Conservation (phyloP, 2,888 invertebrate species). For the Drymonia ruficornis region DNA sequence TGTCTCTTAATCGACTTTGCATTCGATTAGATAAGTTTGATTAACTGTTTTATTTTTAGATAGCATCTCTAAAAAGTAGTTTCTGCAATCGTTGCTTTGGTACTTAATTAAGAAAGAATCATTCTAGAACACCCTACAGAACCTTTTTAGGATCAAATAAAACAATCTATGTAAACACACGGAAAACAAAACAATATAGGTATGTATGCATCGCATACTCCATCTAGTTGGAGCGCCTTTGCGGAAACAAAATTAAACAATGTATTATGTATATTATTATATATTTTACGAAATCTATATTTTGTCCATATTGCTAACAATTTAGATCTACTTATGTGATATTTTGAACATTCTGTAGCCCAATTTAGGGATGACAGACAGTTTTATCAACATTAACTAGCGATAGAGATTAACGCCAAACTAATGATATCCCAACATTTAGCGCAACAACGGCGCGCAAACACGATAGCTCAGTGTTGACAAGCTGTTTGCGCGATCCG, state of each 20-base stretch:
- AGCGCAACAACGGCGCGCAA: constrained; percentile 21
- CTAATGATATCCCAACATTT: constrained; percentile 2
- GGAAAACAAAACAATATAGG: too few relatives aligned
- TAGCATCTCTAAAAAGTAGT: constrained; percentile 1
- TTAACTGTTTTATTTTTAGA: constrained; percentile 14
- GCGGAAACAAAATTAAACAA: too few relatives aligned
- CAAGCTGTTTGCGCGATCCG: constrained; percentile 46
- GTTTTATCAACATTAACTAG: background rate
- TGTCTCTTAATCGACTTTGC: constrained; percentile 41
- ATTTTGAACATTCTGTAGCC: background rate
- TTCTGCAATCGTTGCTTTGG: background rate
- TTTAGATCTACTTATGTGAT: background rate
- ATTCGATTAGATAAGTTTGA: constrained; percentile 33
- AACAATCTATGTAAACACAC: too few relatives aligned
- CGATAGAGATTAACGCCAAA: background rate
- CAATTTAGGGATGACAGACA: background rate
- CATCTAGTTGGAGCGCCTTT: too few relatives aligned
- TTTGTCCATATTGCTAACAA: too few relatives aligned
- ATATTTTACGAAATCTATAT: too few relatives aligned
- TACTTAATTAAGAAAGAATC: background rate
- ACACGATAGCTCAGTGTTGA: constrained; percentile 51
- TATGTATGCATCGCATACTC: too few relatives aligned
- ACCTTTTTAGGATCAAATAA: too few relatives aligned
- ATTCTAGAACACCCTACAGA: too few relatives aligned
- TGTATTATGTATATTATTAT: too few relatives aligned